Conservation (phyloP, 2,888 invertebrate genomes). For the Lasioglossum vierecki region DNA sequence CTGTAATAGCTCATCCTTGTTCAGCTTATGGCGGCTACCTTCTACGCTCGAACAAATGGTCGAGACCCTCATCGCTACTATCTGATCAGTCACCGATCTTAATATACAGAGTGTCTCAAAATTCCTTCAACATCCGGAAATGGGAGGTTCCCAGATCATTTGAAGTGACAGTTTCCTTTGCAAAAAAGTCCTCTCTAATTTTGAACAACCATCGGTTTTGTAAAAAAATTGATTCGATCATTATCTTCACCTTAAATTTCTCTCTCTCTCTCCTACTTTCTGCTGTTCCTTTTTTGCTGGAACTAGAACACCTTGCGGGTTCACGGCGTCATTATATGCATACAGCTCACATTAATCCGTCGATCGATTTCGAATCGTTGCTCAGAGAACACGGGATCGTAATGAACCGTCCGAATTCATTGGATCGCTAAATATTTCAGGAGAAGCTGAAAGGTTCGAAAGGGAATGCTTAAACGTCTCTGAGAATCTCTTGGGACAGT, state of each 20-base stretch:
- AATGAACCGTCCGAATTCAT: not conserved
- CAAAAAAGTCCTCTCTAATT: not conserved
- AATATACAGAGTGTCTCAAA: too few species aligned
- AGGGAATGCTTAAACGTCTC: constrained; percentile 16
- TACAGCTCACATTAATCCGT: constrained; percentile 9
- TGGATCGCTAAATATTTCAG: constrained; percentile 1
- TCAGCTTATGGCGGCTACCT: not conserved
- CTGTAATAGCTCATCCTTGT: not conserved
- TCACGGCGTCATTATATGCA: constrained; percentile 18
- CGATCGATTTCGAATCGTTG: not conserved
- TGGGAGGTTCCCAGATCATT: too few species aligned
- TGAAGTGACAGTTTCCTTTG: too few species aligned
- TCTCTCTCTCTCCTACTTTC: not conserved
- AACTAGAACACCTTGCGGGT: not conserved
- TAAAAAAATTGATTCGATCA: not conserved
- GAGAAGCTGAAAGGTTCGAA: not conserved
- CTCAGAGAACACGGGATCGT: not conserved
- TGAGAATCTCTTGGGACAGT: not conserved
- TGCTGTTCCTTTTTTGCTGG: not conserved
- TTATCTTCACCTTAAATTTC: not conserved
- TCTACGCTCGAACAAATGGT: too few species aligned
- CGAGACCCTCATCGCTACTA: too few species aligned
- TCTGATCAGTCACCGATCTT: too few species aligned
- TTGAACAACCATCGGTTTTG: not conserved
- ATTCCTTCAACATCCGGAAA: too few species aligned